Conservation (phyloP, 1,140 invertebrate genomes). For the Nautilus pompilius region DNA sequence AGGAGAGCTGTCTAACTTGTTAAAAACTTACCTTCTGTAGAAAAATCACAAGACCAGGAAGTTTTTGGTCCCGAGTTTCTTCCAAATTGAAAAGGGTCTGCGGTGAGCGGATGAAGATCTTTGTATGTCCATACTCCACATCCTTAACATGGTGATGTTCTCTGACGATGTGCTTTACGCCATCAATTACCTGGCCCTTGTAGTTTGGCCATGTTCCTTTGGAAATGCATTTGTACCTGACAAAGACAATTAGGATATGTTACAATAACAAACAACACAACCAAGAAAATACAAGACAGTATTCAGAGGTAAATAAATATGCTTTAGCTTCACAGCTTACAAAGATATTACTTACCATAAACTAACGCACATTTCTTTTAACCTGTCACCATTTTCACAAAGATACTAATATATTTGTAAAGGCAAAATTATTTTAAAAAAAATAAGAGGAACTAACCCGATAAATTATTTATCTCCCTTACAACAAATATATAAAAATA, state of each 20-base stretch:
- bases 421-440: too few species aligned
- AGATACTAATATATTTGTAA: too few species aligned
- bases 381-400: too few species aligned
- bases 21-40: conserved; percentile 75
- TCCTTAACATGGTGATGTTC: conserved; percentile 76
- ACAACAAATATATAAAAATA: too few species aligned
- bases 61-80: conserved; percentile 67
- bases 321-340: too few species aligned
- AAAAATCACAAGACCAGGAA: conserved; percentile 85
- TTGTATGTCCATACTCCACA: conserved; percentile 90
- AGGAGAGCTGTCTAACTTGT: too few species aligned
- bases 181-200: conserved; percentile 74
- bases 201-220: conserved; percentile 94
- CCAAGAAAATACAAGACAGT: too few species aligned
- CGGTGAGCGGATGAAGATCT: conserved; percentile 90
- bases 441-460: too few species aligned
- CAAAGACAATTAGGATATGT: conserved; percentile 6
- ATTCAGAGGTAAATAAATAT: too few species aligned
- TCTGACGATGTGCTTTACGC: conserved; percentile 76
- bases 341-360: too few species aligned
- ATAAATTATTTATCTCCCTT: too few species aligned
- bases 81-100: conserved; percentile 86
- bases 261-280: not conserved
- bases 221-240: conserved; percentile 93
- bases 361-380: too few species aligned